Base-by-base conservation (phyloP, 2,888 invertebrate species). In the Cyrtodaria siliqua region DNA sequence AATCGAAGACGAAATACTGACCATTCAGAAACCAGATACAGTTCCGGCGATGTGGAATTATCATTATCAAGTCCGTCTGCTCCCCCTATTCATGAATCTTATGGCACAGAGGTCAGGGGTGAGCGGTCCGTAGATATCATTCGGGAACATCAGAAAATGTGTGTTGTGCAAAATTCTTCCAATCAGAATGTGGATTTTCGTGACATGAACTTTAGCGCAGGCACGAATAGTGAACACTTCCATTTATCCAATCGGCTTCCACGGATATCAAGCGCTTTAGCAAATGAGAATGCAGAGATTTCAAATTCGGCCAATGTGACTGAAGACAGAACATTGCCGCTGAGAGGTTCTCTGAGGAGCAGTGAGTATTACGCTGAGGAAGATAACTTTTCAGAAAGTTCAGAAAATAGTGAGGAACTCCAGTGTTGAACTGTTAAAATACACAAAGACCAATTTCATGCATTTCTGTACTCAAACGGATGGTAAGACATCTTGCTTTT, bases 121-220 rank as follows among this genome's bases (percentile, higher is more conserved):
- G 53, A 55, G 20, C 56, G 56, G 33, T 33, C 69, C 26, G 66
- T 76, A 16, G 76, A 80, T 59, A 73, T 80, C 29, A 73, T 80
- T 38, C 61, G 67, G 29, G 73, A 80, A 56, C 76, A 80, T 60
- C 73, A 76, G 53, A 61, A 80, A 23, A 63, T 77, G 60, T 77
- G 73, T 55, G 52, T 73, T 29, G 80, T 67, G 61, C 76, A 73
- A 60, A 80, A 77, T 67, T 76, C 80, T 44, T 80, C 70, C 38
- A 80, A 77, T 56, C 76, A 77, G 29, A 60, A 69, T 24, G 52
- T 55, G 23, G 72, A 79, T 26, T 68, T 68, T 44, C 63, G 64
- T 49, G 78, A 56, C 14, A 33, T 47, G 6, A 62, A 63, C 42
- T 24, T 63, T 12, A 68, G 61, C 29, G 38, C 61, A 47, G 33